A percentile compares a stretch with the other conserved stretches of the same genome.
Conservation (phyloP, 2,797 vertebrate genomes). For the Liasis olivaceus region DNA sequence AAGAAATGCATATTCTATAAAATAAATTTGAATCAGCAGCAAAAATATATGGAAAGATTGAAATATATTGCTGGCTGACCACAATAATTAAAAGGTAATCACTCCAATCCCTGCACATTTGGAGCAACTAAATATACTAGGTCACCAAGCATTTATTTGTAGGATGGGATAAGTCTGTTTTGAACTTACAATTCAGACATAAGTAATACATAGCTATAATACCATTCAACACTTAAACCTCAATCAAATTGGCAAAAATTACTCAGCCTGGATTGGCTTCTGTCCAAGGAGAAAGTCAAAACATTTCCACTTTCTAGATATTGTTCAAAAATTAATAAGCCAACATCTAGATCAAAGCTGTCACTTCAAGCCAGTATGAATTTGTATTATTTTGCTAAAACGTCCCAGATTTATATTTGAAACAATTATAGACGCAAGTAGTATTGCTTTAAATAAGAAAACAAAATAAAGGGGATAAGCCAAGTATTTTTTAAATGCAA, state of each 20-base stretch:
- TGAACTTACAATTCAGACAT: conserved; percentile 19
- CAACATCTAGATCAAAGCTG: conserved; percentile 18
- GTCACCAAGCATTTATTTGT: background rate
- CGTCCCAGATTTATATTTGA: conserved; percentile 55
- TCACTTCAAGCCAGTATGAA: conserved; percentile 42
- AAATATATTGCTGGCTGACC: conserved; percentile 26
- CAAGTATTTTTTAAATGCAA: conserved; percentile 18
- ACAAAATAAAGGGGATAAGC: conserved; percentile 54
- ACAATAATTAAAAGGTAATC: conserved; percentile 37
- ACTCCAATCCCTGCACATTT: conserved; percentile 5
- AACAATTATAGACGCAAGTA: conserved; percentile 65
- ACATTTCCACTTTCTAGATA: background rate
- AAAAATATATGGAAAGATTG: conserved; percentile 38
- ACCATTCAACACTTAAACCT: background rate
- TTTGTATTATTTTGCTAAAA: conserved; percentile 51
- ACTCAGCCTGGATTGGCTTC: background rate
- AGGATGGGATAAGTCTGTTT: conserved; percentile 19
- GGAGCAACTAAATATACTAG: conserved; percentile 36
- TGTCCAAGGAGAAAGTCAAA: background rate
- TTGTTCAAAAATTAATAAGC: conserved; percentile 10
- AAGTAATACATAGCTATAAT: conserved; percentile 4
- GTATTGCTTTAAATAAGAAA: conserved; percentile 58
- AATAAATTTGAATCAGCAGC: conserved; percentile 33
- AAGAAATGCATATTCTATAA: conserved; percentile 47
- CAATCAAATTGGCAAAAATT: background rate